Evolutionary conservation across 2,888 invertebrate genomes (phyloP).

Genomic region (Zhengitettix transpicula): DNA sequence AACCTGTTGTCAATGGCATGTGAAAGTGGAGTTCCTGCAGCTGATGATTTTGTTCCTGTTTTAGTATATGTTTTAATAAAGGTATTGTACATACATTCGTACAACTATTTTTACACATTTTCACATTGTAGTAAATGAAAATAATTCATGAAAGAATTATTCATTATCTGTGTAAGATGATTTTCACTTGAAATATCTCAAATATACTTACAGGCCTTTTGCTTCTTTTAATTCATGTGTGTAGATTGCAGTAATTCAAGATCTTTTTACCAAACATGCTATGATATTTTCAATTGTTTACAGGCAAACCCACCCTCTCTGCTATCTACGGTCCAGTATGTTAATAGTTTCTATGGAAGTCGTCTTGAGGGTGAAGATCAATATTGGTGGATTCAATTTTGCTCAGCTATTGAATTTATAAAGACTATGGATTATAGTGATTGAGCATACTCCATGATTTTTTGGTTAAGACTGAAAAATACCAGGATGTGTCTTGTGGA

Average conservation of each 20-base stretch:
- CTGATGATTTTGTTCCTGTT: constrained; percentile 92
- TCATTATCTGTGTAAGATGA: too few relatives aligned
- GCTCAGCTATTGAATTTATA: constrained; percentile 90
- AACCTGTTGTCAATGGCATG: constrained; percentile 78
- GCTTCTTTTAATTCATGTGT: too few relatives aligned
- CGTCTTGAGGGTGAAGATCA: constrained; percentile 76
- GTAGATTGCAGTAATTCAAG: too few relatives aligned
- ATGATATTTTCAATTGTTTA: constrained; percentile 13
- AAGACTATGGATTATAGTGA: constrained; percentile 80
- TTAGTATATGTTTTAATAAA: constrained; percentile 91
- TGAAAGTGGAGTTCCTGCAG: constrained; percentile 59
- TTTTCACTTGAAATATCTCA: too few relatives aligned
- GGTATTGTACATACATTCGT: constrained; percentile 29
- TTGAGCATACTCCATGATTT: background rate
- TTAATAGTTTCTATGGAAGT: constrained; percentile 77
- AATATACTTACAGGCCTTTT: too few relatives aligned
- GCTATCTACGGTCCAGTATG: constrained; percentile 89
- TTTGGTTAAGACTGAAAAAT: too few relatives aligned
- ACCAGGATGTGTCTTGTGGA: too few relatives aligned
- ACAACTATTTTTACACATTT: too few relatives aligned
- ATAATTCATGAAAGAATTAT: too few relatives aligned
- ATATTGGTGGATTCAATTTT: constrained; percentile 98
- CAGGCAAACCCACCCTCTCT: constrained; percentile 89
- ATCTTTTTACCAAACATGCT: background rate
- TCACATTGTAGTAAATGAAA: too few relatives aligned